Base-by-base conservation (phyloP, 1,140 invertebrate genomes). In the Rhagoletis zephyria region DNA sequence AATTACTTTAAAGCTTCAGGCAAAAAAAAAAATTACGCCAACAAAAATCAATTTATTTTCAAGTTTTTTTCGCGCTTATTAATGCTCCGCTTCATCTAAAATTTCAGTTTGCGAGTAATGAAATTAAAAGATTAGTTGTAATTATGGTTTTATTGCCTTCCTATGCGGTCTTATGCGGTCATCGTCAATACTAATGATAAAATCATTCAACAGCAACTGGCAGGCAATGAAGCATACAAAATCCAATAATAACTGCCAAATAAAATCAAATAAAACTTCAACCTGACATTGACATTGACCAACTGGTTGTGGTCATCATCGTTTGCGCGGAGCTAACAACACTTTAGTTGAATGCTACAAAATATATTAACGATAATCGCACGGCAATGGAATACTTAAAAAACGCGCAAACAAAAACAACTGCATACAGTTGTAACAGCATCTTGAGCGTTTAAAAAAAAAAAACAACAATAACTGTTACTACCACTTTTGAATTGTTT, bases 221-320 rank as follows among this genome's bases (percentile, higher is more conserved):
- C 59, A 63, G 10, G 61, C 10, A 63, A 63, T 63, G 61, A 63
- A 63, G 61, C 61, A 63, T 16, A 63, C 12, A 63, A 63, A 63
- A 16, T 63, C 12, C 61, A 63, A 16, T 63, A 16, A 63, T 45
- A 16, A 30, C 10, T 30, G 5, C 4, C n/a, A 45, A 74, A 42
- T n/a, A 14, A 63, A 63, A 14, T 74, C 70, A 74, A 42, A 74
- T 45, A 74, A 10, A 63, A 63, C 12, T 2, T 3, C 51, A 59
- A 59, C 59, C 42, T 61, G 81, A 85, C 81, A 85, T 85, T 85
- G 81, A 85, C 81, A 85, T 85, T 85, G 81, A 85, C 81, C 81
- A 85, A 59, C n/a, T 60, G 59, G 67, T 42, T 30, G 30, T 30
- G 30, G 30, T 30, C 30, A 30, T 30, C 42, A 48, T 74, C 42